Evolutionary conservation across 2,113 vertebrate genomes (phyloP).

Genomic region (Callocephalon fimbriatum): DNA sequence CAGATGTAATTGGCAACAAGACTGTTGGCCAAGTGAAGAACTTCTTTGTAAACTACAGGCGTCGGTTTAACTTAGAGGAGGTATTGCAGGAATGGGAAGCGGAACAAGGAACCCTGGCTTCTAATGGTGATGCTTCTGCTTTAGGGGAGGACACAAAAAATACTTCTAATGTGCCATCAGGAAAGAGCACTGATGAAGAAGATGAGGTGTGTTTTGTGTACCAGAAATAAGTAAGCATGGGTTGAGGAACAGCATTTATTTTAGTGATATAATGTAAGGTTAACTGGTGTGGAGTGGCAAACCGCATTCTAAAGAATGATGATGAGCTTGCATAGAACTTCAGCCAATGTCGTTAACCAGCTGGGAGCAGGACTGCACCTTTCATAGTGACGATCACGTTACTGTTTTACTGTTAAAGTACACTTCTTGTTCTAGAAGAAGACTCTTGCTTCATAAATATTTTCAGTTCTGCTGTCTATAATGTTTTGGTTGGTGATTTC

Average conservation of each 20-base stretch:
- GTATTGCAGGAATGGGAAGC: conserved; percentile 99
- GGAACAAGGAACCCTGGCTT: conserved; percentile 92
- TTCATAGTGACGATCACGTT: conserved; percentile 49
- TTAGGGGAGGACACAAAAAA: conserved; percentile 95
- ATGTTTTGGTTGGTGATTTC: conserved; percentile 60
- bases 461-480: conserved; percentile 71
- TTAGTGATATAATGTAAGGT: conserved; percentile 72
- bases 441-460: conserved; percentile 66
- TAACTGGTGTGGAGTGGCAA: conserved; percentile 73
- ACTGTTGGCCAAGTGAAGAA: conserved; percentile 99
- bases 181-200: conserved; percentile 97
- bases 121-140: conserved; percentile 91
- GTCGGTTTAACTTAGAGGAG: conserved; percentile 99
- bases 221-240: conserved; percentile 79
- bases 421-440: conserved; percentile 71
- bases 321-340: conserved; percentile 71
- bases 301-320: conserved; percentile 73
- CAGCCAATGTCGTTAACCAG: conserved; percentile 47
- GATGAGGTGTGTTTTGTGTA: conserved; percentile 93
- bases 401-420: conserved; percentile 62
- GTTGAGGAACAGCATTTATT: conserved; percentile 76
- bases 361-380: conserved; percentile 57
- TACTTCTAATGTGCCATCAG: conserved; percentile 91
- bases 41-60: conserved; percentile 99
- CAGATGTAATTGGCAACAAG: conserved; percentile 99